A percentile compares a stretch with the other conserved stretches of the same genome.
Evolutionary conservation across 1,140 invertebrate genomes (phyloP).

Genomic region (Sycobia sp.): DNA sequence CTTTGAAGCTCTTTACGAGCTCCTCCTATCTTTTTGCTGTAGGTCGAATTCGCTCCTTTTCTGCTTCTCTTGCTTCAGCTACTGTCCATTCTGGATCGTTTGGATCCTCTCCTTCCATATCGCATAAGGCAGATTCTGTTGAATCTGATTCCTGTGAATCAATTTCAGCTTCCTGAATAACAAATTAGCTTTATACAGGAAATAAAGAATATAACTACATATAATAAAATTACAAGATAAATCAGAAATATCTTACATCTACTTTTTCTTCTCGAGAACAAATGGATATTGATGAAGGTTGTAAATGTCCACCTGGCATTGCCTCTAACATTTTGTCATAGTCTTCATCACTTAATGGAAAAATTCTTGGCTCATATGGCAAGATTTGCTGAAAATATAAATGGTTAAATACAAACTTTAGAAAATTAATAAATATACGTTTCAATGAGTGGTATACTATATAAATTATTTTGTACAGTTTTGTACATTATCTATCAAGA

Average conservation of each 20-base stretch:
- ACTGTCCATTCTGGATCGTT: slow-evolving; percentile 81
- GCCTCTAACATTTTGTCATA: slow-evolving; percentile 73
- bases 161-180: slow-evolving; percentile 49
- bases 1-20: slow-evolving; percentile 49
- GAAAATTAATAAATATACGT: too few relatives aligned
- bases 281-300: slow-evolving; percentile 63
- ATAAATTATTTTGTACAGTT: too few relatives aligned
- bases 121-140: slow-evolving; percentile 65
- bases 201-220: too few relatives aligned
- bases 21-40: slow-evolving; percentile 61
- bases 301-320: slow-evolving; percentile 71
- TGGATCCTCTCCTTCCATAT: slow-evolving; percentile 74
- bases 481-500: too few relatives aligned
- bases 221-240: neutral
- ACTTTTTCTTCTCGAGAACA: slow-evolving; percentile 61
- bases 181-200: neutral
- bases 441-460: too few relatives aligned
- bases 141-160: slow-evolving; percentile 65
- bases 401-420: too few relatives aligned
- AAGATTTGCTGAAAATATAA: slow-evolving; percentile 45
- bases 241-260: slow-evolving; percentile 39
- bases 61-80: slow-evolving; percentile 56
- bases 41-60: slow-evolving; percentile 59
- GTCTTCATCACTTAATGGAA: slow-evolving; percentile 74
- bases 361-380: slow-evolving; percentile 76